Conservation (phyloP, 2,888 invertebrate species). For the Sarcophaga subvicina region DNA sequence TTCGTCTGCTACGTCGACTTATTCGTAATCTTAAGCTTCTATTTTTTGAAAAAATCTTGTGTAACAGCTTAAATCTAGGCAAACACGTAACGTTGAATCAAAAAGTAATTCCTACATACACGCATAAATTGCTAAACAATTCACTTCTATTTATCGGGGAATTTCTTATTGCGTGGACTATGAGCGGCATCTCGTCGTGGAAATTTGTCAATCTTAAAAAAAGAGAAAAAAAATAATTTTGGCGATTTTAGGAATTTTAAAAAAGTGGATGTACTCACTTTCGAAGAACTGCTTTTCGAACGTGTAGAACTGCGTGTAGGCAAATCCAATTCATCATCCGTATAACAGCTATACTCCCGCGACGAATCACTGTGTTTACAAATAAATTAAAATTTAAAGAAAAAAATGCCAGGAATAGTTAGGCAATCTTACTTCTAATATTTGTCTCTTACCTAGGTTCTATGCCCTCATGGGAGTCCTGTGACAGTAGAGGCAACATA, state of each 20-base stretch:
- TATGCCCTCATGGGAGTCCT: conserved; percentile 79
- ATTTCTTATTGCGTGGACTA: conserved; percentile 77
- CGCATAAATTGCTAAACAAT: neutral
- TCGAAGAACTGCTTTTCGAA: conserved; percentile 70
- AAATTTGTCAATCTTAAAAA: conserved; percentile 77
- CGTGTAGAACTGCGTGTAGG: conserved; percentile 72
- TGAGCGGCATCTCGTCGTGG: conserved; percentile 78
- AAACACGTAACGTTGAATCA: conserved; percentile 29
- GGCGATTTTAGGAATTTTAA: neutral
- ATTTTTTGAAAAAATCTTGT: neutral
- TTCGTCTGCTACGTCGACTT: neutral
- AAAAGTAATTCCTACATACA: conserved; percentile 34
- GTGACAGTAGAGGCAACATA: conserved; percentile 83
- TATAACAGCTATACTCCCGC: conserved; percentile 83
- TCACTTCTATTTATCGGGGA: conserved; percentile 76
- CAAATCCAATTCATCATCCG: conserved; percentile 77
- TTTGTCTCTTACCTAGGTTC: conserved; percentile 76
- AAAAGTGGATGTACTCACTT: conserved; percentile 70
- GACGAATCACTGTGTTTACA: conserved; percentile 83
- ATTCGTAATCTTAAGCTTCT: neutral
- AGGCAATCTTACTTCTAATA: neutral
- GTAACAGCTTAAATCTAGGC: conserved; percentile 26
- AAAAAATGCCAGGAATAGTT: neutral
- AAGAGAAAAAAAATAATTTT: conserved; percentile 22
- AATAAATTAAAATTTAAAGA: conserved; percentile 6